Evolutionary conservation across 2,888 invertebrate genomes (phyloP), one percentile per base, ranked within the genome.

Genomic region (Agrochola macilenta): DNA sequence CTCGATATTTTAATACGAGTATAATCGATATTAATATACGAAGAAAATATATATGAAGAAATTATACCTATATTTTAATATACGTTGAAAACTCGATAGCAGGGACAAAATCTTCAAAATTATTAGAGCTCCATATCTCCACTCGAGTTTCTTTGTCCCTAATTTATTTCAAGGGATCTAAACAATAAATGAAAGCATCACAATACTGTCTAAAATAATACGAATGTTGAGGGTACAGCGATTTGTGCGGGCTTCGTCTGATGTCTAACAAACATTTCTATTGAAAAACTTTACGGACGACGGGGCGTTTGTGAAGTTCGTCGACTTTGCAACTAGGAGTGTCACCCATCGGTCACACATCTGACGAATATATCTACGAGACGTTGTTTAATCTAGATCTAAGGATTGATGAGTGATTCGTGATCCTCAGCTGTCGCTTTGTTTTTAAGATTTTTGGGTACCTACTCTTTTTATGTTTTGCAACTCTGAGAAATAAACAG

Each of bases 271-370:
- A 94, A 94, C 92, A 93, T 85, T 88, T 90, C 91, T 91, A 93
- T 94, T 93, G 94, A 93, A 93, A 93, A 94, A 93, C 90, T 94
- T 94, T 88, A 81, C 78, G 88, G 89, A 87, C 88, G 64, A 82
- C 73, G 69, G 60, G 79, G 78, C 81, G 85, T 90, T 91, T 84
- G 78, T 75, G 81, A 88, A 90, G 95, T 94, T 95, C 95, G 90
- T 92, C 91, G 95, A 94, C 95, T 92, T 92, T 91, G 91, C 89
- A 93, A 92, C 90, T 58, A 91, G 87, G 74, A 89, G 81, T 87
- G 84, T 84, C 89, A 89, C 85, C 89, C 89, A 87, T 89, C 89
- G 89, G 84, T 86, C 88, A 90, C 88, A 90, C 90, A 92, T 93
- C 89, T 90, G 79, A 84, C 82, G 87, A 89, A 93, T 93, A 91